Base-by-base conservation (phyloP, 1,140 invertebrate genomes). In the Armadillidium nasatum region DNA sequence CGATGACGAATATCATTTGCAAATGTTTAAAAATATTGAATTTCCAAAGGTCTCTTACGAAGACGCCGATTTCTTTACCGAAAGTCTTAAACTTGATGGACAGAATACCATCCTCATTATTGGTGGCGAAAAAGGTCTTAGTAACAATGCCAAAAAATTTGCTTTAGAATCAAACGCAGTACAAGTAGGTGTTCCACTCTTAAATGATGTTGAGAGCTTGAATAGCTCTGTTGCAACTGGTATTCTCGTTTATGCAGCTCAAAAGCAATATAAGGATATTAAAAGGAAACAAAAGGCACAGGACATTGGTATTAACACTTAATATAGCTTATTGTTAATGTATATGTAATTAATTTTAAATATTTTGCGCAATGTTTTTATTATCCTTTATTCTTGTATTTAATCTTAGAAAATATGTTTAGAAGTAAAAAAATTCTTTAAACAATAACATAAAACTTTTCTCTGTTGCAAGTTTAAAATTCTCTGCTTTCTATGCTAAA, bases 51-150 rank as follows among this genome's bases (percentile, higher is more conserved):
- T 88, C 33, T 88, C 90, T 46, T 93, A 92, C 85, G 90, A 88
- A 84, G 82, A 85, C 50, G 82, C 90, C 9, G 84, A 90, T 82
- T 91, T 73, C 21, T 44, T 22, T 44, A 33, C 10, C 13, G 23
- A 4, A 22, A 21, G 45, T 10, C 45, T 88, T 84, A 83, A 85
- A 43, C 80, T 83, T 50, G 83, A 84, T 7, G n/a, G n/a, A n/a
- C 82, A 87, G 68, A 85, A 87, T 76, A 84, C 89, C 19, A 87
- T 90, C 43, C 82, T 96, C 0, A 86, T 97, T 46, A 87, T 96
- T 81, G 93, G 94, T 23, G 93, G 94, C n/a, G 95, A 97, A 86
- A 94, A 92, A 19, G 93, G 94, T 0, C 85, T 96, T 6, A 93
- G 91, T 87, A 80, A 87, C 54, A 87, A 91, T 74, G 89, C 89